These are phyloP conservation scores for Parnassius mnemosyne DNA, from an alignment of 2,888 invertebrate genomes.

Conservation along the genomic window DNA sequence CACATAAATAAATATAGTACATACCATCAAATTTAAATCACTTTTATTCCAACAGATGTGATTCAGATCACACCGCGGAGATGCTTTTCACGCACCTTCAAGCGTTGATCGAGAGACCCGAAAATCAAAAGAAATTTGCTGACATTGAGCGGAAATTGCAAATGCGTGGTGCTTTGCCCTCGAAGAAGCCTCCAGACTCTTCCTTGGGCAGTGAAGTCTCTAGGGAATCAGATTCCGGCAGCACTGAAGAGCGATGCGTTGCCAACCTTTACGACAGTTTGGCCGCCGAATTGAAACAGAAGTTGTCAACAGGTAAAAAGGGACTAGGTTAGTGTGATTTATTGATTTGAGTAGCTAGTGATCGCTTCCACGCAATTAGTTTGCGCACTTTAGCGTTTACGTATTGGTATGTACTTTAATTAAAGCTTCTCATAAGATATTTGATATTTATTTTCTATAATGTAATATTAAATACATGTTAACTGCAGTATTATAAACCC, in stretches of 20 bases:
- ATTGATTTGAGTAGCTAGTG: conserved; percentile 38
- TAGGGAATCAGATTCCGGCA: conserved; percentile 85
- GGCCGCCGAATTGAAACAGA: conserved; percentile 91
- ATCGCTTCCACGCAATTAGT: conserved; percentile 39
- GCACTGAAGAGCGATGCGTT: conserved; percentile 84
- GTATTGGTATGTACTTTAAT: conserved; percentile 36
- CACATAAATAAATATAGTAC: too few species aligned
- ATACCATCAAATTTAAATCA: conserved; percentile 1
- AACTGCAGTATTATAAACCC: too few species aligned
- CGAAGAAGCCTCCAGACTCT: conserved; percentile 85
- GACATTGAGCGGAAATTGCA: conserved; percentile 85
- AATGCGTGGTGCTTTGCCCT: conserved; percentile 80
- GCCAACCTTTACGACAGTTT: conserved; percentile 93
- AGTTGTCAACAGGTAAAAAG: conserved; percentile 81
- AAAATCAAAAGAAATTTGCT: conserved; percentile 91
- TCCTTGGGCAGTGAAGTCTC: conserved; percentile 88
- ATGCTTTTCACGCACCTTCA: conserved; percentile 92
- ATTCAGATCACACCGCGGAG: conserved; percentile 95
- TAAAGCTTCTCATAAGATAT: background rate
- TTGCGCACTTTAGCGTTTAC: conserved; percentile 38
- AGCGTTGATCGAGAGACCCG: conserved; percentile 88
- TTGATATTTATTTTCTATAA: too few species aligned
- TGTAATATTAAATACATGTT: too few species aligned
- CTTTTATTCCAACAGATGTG: conserved; percentile 80
- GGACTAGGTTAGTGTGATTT: conserved; percentile 69